Evolutionary conservation across 2,113 vertebrate species (phyloP), one percentile per base, ranked within the genome.

Genomic region (Sceloporus undulatus): DNA sequence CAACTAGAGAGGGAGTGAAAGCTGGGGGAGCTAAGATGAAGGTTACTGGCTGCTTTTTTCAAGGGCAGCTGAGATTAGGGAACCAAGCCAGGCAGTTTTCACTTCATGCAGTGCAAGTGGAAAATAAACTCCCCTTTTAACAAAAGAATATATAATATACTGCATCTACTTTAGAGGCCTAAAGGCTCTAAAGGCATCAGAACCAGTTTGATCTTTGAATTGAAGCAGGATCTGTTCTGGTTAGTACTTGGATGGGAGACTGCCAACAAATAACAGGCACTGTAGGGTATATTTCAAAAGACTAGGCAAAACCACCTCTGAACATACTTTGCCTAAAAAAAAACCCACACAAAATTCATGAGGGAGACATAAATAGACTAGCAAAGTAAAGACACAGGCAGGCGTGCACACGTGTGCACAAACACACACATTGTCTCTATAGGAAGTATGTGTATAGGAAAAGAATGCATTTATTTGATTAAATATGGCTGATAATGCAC

Each of bases 71-170:
- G 2, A 85, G 92, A 92, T 93, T 89, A 93, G 86, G 70, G 0
- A 88, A 59, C 82, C 85, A 87, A 89, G 42, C 79, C 1, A 1
- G 5, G 85, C 76, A 85, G 86, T 89, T 92, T 93, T 91, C 89
- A 90, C 88, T 91, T 91, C 92, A 91, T 87, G 79, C 23, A 66
- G 59, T 68, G 80, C 2, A 16, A 40, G 34, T 77, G 90, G 3
- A 5, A 40, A 18, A 18, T 18, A 66, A 83, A 88, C 76, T 79
- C 92, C 38, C 42, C 68, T 66, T 27, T 74, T 29, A 82, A 82
- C 6, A 29, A 74, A 82, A 68, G 13, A 82, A 66, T 77, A 82
- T 9, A 4, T 18, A 83, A 19, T 52, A 82, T 1, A 6, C 16
- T 71, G 48, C 27, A 16, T 84, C 59, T 62, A 62, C 3, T 14